Evolutionary conservation across 30 jellyfish, hydroid and myxozoan genomes (phyloP).

Genomic region (Aurelia sp.): DNA sequence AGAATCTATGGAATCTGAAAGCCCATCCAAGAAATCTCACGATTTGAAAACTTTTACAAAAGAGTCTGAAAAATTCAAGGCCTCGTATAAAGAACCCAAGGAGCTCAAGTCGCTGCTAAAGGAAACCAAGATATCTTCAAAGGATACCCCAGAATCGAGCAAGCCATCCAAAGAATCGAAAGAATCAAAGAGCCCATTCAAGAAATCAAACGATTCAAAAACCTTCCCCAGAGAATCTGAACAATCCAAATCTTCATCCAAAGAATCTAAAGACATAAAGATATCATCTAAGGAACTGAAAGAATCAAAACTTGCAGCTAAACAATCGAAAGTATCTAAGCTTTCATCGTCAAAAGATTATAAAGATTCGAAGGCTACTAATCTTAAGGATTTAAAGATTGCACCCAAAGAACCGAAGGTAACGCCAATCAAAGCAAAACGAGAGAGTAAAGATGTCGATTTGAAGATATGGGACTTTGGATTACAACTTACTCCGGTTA

Average conservation of each 20-base stretch:
- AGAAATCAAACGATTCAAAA: not conserved
- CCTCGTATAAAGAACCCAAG: not conserved
- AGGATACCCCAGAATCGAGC: not conserved
- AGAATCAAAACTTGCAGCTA: not conserved
- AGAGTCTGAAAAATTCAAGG: not conserved
- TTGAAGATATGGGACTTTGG: constrained; percentile 56
- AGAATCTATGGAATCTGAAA: not conserved
- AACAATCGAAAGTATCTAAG: not conserved
- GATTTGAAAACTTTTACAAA: not conserved
- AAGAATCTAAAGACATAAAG: constrained; percentile 11
- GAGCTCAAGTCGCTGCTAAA: not conserved
- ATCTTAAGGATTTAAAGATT: constrained; percentile 14
- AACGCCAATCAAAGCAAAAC: constrained; percentile 31
- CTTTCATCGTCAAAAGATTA: constrained; percentile 8
- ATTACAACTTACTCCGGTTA: not conserved
- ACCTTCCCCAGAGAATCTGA: not conserved
- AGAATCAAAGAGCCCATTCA: not conserved
- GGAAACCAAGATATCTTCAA: not conserved
- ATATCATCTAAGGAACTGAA: not conserved
- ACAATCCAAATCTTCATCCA: not conserved
- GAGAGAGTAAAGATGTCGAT: constrained; percentile 46
- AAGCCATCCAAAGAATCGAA: not conserved
- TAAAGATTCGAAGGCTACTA: not conserved
- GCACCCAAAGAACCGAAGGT: constrained; percentile 34
- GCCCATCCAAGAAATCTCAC: not conserved